Percentiles rank a stretch among this genome's conserved stretches.
phyloP scores from a whole-genome alignment of 23 tunicate genomes.

The Oikopleura dioica region DNA sequence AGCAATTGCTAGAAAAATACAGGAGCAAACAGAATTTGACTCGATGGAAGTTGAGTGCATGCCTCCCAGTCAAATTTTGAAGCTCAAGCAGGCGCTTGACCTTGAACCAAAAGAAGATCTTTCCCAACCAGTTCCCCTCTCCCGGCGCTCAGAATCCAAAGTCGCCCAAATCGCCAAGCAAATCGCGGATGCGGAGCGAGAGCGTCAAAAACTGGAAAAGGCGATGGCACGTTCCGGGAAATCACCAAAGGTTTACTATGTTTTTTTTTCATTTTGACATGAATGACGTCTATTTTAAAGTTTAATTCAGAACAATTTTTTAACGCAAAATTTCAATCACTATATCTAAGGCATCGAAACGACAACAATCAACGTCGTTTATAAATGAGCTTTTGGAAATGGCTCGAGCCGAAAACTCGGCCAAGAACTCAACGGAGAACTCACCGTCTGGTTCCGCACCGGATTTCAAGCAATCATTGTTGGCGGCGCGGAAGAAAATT shows the following conservation, averaged over 20 bases:
- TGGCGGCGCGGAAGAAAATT: conserved; percentile 3
- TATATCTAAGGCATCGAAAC: background rate
- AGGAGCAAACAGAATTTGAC: background rate
- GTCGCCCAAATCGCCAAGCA: conserved; percentile 10
- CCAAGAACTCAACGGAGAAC: background rate
- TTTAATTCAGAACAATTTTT: too few species aligned
- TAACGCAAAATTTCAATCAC: too few species aligned
- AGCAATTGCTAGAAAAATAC: conserved; percentile 10
- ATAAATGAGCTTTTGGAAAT: background rate
- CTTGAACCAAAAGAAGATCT: background rate
- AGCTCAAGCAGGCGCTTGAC: background rate
- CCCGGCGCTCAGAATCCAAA: conserved; percentile 10
- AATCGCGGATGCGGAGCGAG: background rate
- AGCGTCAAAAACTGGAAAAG: background rate
- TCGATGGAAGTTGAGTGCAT: background rate
- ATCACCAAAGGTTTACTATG: conserved; percentile 13
- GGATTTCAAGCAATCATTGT: conserved; percentile 7
- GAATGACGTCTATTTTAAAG: too few species aligned
- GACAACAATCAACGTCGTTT: background rate
- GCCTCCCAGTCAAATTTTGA: background rate
- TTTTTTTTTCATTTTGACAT: too few species aligned
- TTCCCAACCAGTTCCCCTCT: background rate
- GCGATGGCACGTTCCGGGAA: background rate
- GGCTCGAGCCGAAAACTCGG: conserved; percentile 4
- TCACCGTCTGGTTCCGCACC: background rate